These are phyloP conservation scores for Apoda limacodes DNA, from an alignment of 2,888 invertebrate species.

Conservation along the genomic window DNA sequence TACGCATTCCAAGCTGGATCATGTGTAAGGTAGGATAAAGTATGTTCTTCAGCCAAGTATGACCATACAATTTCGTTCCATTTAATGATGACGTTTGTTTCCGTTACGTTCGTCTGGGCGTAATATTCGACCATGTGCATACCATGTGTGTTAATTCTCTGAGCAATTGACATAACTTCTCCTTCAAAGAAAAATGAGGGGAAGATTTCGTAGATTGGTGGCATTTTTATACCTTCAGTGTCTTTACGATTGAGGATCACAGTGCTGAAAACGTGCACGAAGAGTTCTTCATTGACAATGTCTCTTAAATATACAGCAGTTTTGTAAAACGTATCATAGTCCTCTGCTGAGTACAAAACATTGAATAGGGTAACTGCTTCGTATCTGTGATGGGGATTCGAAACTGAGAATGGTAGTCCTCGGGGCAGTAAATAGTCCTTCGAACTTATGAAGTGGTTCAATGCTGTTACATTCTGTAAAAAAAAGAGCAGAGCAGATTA, in stretches of 20 bases:
- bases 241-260: conserved; percentile 74
- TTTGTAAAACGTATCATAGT: conserved; percentile 76
- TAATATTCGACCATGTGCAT: conserved; percentile 34
- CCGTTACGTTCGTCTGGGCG: conserved; percentile 41
- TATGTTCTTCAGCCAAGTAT: conserved; percentile 59
- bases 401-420: conserved; percentile 69
- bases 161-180: conserved; percentile 75
- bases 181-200: conserved; percentile 79
- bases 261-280: conserved; percentile 72
- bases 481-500: too few species aligned
- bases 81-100: conserved; percentile 66
- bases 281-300: conserved; percentile 77
- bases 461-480: conserved; percentile 63
- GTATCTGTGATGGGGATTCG: conserved; percentile 66
- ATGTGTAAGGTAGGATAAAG: conserved; percentile 77
- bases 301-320: conserved; percentile 77
- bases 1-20: conserved; percentile 76
- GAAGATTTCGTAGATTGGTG: conserved; percentile 78
- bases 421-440: conserved; percentile 63
- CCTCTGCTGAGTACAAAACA: conserved; percentile 76
- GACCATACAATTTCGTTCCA: conserved; percentile 74
- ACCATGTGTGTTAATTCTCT: conserved; percentile 65
- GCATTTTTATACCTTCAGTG: conserved; percentile 73
- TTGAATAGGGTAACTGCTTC: conserved; percentile 75
- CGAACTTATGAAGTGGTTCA: conserved; percentile 64